Base-by-base conservation (phyloP, 2,888 invertebrate species). In the Nemoura dubitans region DNA sequence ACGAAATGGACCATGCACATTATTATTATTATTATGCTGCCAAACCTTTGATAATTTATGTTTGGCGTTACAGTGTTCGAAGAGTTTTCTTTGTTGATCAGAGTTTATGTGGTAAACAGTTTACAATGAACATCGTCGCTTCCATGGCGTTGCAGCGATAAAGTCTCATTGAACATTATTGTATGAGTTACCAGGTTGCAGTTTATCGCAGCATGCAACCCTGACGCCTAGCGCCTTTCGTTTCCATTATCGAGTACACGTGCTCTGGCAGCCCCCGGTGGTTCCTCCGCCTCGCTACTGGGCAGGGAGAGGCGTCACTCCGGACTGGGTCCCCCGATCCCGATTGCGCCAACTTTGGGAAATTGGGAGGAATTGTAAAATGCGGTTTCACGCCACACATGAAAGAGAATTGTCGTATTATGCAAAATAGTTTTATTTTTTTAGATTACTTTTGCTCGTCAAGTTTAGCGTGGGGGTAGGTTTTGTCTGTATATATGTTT, bases 221-320 rank as follows among this genome's bases (percentile, higher is more conserved):
- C 59, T 82, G 42, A 82, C 76, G 83, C 76, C 26, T 5, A 36
- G 36, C 25, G 86, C 59, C 59, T 86, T 86, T 83, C 82, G 59
- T 86, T 82, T 86, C 82, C 86, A 86, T 86, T 86, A 86, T 86
- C 86, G 83, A 81, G 30, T 43, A 42, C 83, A 83, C 43, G 30
- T 30, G 30, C 7, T 81, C 81, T 10, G 2, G 21, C 59, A 36
- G 5, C 36, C 36, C 3, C 3, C 36, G 36, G 10, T 36, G 36
- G 36, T 36, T 36, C 36, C 5, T 36, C 36, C 36, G 36, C 36
- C 10, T 36, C 36, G 36, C 36, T 36, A 6, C 36, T n/a, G n/a
- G 36, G 36, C 36, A 36, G 36, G 5, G 36, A n/a, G 59, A 21
- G 59, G 21, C 59, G 59, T 59, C 21, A 21, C 59, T 6, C 3